Base-by-base conservation (phyloP, 2,888 invertebrate species). In the Dicycla oo region DNA sequence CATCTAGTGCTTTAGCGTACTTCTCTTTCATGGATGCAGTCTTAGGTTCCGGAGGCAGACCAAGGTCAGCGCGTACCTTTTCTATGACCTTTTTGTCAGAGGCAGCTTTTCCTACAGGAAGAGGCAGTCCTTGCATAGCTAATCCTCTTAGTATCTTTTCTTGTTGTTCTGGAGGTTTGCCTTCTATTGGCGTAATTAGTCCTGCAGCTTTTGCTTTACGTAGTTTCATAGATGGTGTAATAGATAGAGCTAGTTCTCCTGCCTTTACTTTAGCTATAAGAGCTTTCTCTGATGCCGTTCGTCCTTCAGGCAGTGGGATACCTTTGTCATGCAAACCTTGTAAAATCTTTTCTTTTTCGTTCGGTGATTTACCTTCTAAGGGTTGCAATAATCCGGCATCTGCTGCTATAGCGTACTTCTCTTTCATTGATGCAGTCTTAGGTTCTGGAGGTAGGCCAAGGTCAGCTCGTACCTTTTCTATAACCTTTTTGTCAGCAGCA, bases 1-100 rank as follows among this genome's bases (percentile, higher is more conserved):
- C 84, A 11, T 75, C 82, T 73, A 78, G 71, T 1, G 53, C 53
- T 53, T 53, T 53, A 0, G 0, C 51, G 1, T 53, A 23, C 15
- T 53, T 53, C 2, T 62, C 61, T 53, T 23, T 53, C 23, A 51
- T 23, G 3, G 77, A 69, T 1, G 80, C 63, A 3, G 82, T 58
- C 70, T 88, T 85, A 0, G 83, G 85, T 66, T 75, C 71, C 8
- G 45, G 45, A 13, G 61, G 45, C 83, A 4, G 78, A 7, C 51
- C 79, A 6, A 89, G 77, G 0, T 89, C 23, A 11, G 82, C 69
- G 0, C 53, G 53, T 0, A 53, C 18, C 3, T 53, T 53, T 8
- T 34, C 34, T 6, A 34, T 3, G 0, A 34, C 6, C 34, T 34
- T 34, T 34, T 34, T 34, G 5, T 34, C 34, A 5, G 34, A 34